A percentile compares a stretch with the other conserved stretches of the same genome.
These are phyloP conservation scores for Acrossocheilus wenchowensis DNA, from an alignment of 2,797 vertebrate species.

Conservation along the genomic window DNA sequence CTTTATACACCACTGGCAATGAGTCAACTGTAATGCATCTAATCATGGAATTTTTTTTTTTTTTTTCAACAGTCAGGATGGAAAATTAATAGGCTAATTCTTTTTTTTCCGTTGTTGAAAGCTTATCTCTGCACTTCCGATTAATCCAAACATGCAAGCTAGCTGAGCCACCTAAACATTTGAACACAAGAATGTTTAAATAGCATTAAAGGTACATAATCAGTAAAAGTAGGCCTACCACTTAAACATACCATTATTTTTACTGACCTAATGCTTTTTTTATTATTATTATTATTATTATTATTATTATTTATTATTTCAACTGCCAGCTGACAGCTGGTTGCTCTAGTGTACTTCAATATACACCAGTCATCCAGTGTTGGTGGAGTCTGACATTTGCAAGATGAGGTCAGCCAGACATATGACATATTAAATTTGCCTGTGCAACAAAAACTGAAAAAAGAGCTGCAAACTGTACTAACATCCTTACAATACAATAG, in stretches of 20 bases:
- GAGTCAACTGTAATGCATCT: slow-evolving; percentile 10
- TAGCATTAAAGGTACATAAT: background rate
- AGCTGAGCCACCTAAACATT: background rate
- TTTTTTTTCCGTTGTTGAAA: background rate
- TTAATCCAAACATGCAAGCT: background rate
- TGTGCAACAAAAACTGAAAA: background rate
- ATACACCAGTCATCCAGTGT: slow-evolving; percentile 10
- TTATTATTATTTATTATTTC: background rate
- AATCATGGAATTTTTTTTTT: slow-evolving; percentile 1
- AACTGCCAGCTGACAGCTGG: background rate
- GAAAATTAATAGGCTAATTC: background rate
- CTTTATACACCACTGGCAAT: background rate
- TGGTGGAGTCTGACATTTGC: slow-evolving; percentile 28
- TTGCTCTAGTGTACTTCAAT: background rate
- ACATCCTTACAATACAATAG: background rate
- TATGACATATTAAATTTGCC: background rate
- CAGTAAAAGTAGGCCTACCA: background rate
- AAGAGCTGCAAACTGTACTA: background rate
- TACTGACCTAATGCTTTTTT: background rate
- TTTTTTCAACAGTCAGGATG: background rate
- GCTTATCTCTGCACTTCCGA: slow-evolving; percentile 12
- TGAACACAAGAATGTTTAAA: background rate
- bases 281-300: background rate
- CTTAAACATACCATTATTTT: background rate
- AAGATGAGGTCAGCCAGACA: slow-evolving; percentile 23